phyloP scores from a whole-genome alignment of 2,797 vertebrate species.

The Enteromius anoplus region DNA sequence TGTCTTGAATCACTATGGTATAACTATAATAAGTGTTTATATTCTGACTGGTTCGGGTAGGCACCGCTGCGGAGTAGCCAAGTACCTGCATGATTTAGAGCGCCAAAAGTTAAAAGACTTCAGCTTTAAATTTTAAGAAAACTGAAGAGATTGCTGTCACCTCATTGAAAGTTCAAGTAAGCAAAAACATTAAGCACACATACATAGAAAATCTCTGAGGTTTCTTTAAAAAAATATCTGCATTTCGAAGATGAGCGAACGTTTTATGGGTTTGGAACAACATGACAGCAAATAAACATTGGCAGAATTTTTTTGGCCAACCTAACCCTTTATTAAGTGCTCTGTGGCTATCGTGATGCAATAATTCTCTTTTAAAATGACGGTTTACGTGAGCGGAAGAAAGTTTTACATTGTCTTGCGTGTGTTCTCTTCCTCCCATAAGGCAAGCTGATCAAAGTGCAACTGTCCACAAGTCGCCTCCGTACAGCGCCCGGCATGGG shows the following conservation, averaged over 20 bases:
- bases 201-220: background rate
- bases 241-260: background rate
- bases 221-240: background rate
- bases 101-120: no score
- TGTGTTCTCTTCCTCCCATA: conserved; percentile 82
- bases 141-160: background rate
- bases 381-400: conserved; percentile 60
- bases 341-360: conserved; percentile 53
- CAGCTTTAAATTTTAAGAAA: background rate
- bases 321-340: conserved; percentile 14
- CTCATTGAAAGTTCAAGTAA: background rate
- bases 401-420: conserved; percentile 68
- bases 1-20: no score
- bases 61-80: no score
- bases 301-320: background rate
- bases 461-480: conserved; percentile 93
- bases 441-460: conserved; percentile 94
- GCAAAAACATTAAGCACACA: background rate
- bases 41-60: no score
- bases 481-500: conserved; percentile 93
- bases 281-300: background rate
- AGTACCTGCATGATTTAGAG: no score
- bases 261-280: background rate
- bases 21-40: no score
- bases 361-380: conserved; percentile 61